A percentile compares a stretch with the other conserved stretches of the same genome.
Conservation (phyloP, 1,140 invertebrate species). For the Watersipora subatra region DNA sequence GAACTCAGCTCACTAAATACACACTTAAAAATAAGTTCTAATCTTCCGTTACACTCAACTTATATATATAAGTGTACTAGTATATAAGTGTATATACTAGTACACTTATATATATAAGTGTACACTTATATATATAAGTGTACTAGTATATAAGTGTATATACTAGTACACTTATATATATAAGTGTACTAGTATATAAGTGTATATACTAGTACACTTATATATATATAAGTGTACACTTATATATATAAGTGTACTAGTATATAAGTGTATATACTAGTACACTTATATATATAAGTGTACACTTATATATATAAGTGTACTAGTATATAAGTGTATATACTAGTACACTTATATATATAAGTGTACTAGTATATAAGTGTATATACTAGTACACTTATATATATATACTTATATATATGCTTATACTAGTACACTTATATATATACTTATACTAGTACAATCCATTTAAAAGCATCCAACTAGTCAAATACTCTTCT, state of each 20-base stretch:
- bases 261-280: background rate
- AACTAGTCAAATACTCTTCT: no score
- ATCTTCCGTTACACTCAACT: no score
- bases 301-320: background rate
- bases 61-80: background rate
- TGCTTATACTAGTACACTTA: background rate
- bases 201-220: background rate
- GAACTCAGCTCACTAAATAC: no score
- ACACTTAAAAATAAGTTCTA: no score
- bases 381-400: background rate
- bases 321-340: background rate
- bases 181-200: background rate
- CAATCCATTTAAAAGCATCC: background rate
- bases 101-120: slow-evolving; percentile 4
- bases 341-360: background rate
- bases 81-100: slow-evolving; percentile 3
- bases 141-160: background rate
- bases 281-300: background rate
- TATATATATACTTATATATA: background rate
- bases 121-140: slow-evolving; percentile 1
- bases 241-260: background rate
- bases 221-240: background rate
- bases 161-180: background rate
- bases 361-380: background rate
- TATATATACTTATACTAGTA: background rate